Conservation (phyloP, 2,113 vertebrate genomes). For the Baryphthengus martii region DNA sequence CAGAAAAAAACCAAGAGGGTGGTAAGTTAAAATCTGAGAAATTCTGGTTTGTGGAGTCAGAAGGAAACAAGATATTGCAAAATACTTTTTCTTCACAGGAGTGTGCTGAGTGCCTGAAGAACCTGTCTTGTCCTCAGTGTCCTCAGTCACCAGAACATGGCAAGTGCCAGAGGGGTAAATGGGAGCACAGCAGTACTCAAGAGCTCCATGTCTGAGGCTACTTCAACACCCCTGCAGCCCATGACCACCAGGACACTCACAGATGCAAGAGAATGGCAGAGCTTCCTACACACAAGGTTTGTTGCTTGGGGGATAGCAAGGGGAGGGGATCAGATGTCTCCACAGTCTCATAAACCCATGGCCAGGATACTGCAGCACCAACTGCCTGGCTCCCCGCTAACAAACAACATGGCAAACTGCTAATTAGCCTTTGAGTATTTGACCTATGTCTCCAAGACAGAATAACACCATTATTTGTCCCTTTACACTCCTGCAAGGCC, state of each 20-base stretch:
- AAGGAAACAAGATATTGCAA: background rate
- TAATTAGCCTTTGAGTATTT: background rate
- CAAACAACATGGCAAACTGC: background rate
- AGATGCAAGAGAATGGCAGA: rapidly evolving
- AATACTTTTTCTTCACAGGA: background rate
- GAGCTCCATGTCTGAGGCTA: background rate
- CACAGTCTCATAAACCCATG: background rate
- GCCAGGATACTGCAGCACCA: background rate
- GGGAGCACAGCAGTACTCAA: background rate
- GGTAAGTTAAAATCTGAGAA: background rate
- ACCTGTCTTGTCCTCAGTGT: background rate
- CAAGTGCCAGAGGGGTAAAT: background rate
- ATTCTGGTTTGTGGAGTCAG: background rate
- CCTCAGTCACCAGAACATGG: background rate
- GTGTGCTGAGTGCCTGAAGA: background rate
- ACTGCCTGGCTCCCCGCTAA: background rate
- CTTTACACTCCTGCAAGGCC: background rate
- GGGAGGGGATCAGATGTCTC: background rate
- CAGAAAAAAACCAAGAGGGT: too few relatives aligned
- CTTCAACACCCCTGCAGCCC: rapidly evolving
- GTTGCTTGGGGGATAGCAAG: background rate
- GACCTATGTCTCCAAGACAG: background rate
- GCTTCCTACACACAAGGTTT: background rate
- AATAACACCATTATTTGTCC: background rate
- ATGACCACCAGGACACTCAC: background rate